phyloP scores from a whole-genome alignment of 2,888 invertebrate species.

The Alcis repandata region DNA sequence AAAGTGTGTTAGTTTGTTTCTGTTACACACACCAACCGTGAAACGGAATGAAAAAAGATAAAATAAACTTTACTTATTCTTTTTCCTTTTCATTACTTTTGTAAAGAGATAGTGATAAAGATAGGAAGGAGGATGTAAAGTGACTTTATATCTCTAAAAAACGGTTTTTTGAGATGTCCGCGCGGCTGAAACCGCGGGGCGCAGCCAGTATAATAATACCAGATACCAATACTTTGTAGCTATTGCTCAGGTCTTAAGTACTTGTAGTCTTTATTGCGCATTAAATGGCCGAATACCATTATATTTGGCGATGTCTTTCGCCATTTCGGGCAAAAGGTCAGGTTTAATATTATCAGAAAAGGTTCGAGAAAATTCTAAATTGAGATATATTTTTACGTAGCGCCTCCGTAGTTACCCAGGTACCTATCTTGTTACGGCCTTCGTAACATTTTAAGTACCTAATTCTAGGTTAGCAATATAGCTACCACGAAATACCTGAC shows the following conservation, averaged over 20 bases:
- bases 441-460: constrained; percentile 20
- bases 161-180: no score
- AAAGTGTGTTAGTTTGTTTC: no score
- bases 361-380: constrained; percentile 38
- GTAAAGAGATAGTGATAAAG: no score
- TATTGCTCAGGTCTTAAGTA: not conserved
- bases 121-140: no score
- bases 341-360: constrained; percentile 34
- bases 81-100: no score
- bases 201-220: no score
- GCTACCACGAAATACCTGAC: constrained; percentile 10
- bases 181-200: no score
- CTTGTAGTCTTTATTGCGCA: constrained; percentile 26
- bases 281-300: constrained; percentile 32
- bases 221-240: not conserved
- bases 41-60: no score
- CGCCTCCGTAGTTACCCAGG: constrained; percentile 20
- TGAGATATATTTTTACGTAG: constrained; percentile 29
- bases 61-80: no score
- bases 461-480: constrained; percentile 12
- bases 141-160: no score
- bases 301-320: constrained; percentile 30
- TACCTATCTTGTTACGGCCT: constrained; percentile 26
- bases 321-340: constrained; percentile 40
- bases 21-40: no score